phyloP scores from a whole-genome alignment of 2,113 vertebrate genomes.

The Clinocottus analis region DNA sequence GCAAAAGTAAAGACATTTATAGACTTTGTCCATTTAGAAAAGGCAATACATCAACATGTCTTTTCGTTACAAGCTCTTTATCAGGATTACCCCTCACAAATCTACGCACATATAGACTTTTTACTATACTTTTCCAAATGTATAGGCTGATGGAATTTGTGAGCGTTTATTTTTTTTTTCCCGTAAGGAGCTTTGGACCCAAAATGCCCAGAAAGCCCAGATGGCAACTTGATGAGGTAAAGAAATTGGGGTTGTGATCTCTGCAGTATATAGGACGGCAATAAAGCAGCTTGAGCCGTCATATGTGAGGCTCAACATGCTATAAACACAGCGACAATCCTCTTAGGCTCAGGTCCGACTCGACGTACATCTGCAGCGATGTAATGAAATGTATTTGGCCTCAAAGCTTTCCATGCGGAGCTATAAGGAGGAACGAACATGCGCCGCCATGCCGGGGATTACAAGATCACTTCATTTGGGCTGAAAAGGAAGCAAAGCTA shows the following conservation, averaged over 20 bases:
- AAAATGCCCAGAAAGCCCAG: constrained; percentile 46
- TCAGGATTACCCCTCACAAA: constrained; percentile 28
- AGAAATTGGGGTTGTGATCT: constrained; percentile 37
- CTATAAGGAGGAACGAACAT: neutral
- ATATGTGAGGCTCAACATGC: constrained; percentile 26
- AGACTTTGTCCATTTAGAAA: neutral
- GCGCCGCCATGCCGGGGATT: constrained; percentile 58
- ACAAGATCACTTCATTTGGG: constrained; percentile 30
- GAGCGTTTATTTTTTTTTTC: constrained; percentile 32
- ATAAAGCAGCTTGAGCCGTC: constrained; percentile 33
- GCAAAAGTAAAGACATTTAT: neutral
- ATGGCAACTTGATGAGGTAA: constrained; percentile 52
- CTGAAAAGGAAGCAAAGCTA: neutral
- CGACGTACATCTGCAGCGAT: constrained; percentile 54
- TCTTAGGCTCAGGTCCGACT: constrained; percentile 69
- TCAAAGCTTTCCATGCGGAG: constrained; percentile 56
- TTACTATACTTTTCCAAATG: neutral
- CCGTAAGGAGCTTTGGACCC: constrained; percentile 41
- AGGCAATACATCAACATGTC: neutral
- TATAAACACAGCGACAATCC: constrained; percentile 53
- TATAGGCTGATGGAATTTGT: constrained; percentile 38
- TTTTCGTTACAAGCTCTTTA: constrained; percentile 20
- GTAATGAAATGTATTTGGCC: constrained; percentile 58
- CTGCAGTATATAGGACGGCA: constrained; percentile 19
- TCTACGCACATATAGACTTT: neutral